phyloP scores from a whole-genome alignment of 2,797 vertebrate genomes.

The Neosilurus hyrtlii region DNA sequence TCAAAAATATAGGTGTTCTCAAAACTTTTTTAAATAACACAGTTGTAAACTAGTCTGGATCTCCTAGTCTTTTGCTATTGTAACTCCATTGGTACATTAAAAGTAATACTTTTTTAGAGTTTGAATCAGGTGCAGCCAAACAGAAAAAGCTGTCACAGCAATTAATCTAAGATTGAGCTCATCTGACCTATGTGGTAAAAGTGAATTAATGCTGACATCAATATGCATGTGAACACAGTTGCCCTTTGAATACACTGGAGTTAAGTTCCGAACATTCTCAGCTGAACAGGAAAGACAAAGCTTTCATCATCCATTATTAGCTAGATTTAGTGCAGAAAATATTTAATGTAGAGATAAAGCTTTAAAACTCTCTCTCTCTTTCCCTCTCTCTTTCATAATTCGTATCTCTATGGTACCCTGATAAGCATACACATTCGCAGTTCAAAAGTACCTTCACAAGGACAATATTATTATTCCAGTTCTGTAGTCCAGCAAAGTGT shows the following conservation, averaged over 20 bases:
- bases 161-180: neutral
- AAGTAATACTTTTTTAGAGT: neutral
- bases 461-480: neutral
- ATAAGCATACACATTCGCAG: neutral
- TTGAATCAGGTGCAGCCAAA: neutral
- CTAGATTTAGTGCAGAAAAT: neutral
- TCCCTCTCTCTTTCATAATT: neutral
- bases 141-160: neutral
- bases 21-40: neutral
- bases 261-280: neutral
- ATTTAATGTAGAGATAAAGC: neutral
- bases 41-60: slow-evolving; percentile 19
- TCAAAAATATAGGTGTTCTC: neutral
- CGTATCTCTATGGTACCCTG: neutral
- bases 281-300: neutral
- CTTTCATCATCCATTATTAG: neutral
- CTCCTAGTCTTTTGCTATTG: neutral
- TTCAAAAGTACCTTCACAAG: neutral
- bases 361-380: no score
- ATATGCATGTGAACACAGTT: neutral
- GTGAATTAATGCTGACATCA: neutral
- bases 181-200: neutral
- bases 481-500: neutral
- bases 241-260: neutral
- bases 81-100: neutral